Conservation (phyloP, 2,888 invertebrate species). For the Himalopsyche japonica region DNA sequence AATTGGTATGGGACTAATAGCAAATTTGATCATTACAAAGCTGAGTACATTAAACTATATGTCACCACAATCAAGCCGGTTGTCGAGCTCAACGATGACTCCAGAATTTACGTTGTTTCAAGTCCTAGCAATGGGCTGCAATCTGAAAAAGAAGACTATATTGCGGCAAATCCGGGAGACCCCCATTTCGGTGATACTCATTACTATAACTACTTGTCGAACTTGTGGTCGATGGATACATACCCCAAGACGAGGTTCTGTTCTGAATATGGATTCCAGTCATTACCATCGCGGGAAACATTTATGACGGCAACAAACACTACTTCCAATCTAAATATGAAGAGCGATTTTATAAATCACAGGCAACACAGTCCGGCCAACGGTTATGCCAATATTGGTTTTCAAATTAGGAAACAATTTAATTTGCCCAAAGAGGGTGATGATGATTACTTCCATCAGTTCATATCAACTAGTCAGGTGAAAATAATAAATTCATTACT, state of each 20-base stretch:
- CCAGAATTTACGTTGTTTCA: slow-evolving; percentile 76
- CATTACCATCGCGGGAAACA: slow-evolving; percentile 75
- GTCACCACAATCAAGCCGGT: slow-evolving; percentile 72
- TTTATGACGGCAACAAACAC: slow-evolving; percentile 63
- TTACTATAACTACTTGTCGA: slow-evolving; percentile 81
- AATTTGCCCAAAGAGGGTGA: slow-evolving; percentile 60
- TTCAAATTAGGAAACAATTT: slow-evolving; percentile 67
- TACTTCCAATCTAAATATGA: slow-evolving; percentile 55
- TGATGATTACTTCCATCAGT: slow-evolving; percentile 64
- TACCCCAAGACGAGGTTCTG: slow-evolving; percentile 85
- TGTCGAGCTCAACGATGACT: slow-evolving; percentile 64
- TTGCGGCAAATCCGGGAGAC: slow-evolving; percentile 78
- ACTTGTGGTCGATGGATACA: slow-evolving; percentile 78
- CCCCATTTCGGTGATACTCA: slow-evolving; percentile 87
- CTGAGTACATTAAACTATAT: slow-evolving; percentile 84
- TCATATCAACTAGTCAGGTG: slow-evolving; percentile 85
- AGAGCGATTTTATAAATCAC: slow-evolving; percentile 68
- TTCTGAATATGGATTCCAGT: slow-evolving; percentile 96
- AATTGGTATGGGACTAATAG: slow-evolving; percentile 74
- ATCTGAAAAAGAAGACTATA: slow-evolving; percentile 73
- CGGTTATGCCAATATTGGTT: slow-evolving; percentile 69
- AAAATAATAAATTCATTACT: slow-evolving; percentile 33
- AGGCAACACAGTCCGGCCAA: slow-evolving; percentile 81
- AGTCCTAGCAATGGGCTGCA: slow-evolving; percentile 88
- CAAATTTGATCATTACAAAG: slow-evolving; percentile 62